Evolutionary conservation across 92 coral and sea anemone species (phyloP), one percentile per base, ranked within the genome.

Genomic region (Heteractis magnifica): DNA sequence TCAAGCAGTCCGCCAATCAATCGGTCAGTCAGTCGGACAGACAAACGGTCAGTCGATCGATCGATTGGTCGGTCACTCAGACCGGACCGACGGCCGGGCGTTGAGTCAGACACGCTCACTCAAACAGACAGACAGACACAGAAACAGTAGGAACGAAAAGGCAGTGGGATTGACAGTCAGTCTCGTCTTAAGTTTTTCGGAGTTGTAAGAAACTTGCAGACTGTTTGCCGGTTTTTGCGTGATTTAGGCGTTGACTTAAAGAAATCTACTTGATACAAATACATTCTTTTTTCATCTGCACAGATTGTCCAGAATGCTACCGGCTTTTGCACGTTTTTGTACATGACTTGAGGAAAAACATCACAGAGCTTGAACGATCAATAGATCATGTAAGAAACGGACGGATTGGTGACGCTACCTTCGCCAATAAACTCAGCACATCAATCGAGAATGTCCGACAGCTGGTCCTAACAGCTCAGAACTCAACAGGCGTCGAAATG

Each of bases 251-350:
- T 48, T 44, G 16, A 73, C 16, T 10, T 44, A 7, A 73, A 4
- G 12, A 6, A 19, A 41, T 16, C 19, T 19, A 73, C 4, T 41
- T 50, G 52, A 48, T 19, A 34, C 64, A 16, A 9, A 6, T 14
- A 15, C 34, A 58, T 71, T 18, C 64, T 11, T 71, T 82, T 70
- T 73, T 83, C 18, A 51, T 65, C 51, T 34, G 5, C 68, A 78
- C 83, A 95, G 98, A 94, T 59, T 95, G 98, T 76, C 98, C 99
- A 2, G 94, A 90, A 80, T 96, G 99, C 62, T 96, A 94, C 75
- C 93, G 99, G 11, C 92, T 93, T 49, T 73, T 96, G 55, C 93
- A 90, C 70, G 82, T 73, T 21, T 90, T 92, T n/a, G 95, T 94
- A 49, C 71, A 85, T 6, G 80, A 76, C 44, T 84, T 96, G 56